Evolutionary conservation across 2,888 invertebrate genomes (phyloP).

Genomic region (Cetonia aurata): DNA sequence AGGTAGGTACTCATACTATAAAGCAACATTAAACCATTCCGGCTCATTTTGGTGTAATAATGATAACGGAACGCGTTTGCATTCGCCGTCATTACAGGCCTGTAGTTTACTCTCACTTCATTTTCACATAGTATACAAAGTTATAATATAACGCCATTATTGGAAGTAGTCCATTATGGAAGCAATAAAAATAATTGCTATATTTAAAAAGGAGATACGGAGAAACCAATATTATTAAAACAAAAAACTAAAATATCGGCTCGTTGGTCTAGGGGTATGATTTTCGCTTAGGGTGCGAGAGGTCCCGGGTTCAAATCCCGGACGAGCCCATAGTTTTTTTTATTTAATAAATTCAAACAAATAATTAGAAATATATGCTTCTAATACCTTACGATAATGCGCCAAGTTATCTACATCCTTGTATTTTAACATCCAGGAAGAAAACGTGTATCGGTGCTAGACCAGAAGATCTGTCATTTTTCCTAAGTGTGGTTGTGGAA

Average conservation of each 20-base stretch:
- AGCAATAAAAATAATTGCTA: too few species aligned
- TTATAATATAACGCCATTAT: background rate
- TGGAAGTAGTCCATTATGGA: too few species aligned
- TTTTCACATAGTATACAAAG: background rate
- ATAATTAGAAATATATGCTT: too few species aligned
- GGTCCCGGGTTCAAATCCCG: conserved; percentile 73
- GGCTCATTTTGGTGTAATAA: conserved; percentile 14
- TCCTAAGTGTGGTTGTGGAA: too few species aligned
- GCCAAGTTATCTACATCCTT: too few species aligned
- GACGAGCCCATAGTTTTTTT: conserved; percentile 67
- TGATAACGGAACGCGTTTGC: background rate
- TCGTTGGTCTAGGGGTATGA: conserved; percentile 80
- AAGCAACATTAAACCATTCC: background rate
- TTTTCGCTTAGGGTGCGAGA: conserved; percentile 77
- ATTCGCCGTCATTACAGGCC: background rate
- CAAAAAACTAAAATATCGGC: conserved; percentile 59
- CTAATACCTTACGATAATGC: too few species aligned
- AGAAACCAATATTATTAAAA: too few species aligned
- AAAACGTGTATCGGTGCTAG: too few species aligned
- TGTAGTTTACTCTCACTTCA: background rate
- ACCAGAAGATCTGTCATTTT: too few species aligned
- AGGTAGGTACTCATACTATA: background rate
- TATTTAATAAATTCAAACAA: too few species aligned
- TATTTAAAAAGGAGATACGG: too few species aligned
- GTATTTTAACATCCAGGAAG: too few species aligned